A percentile compares a stretch with the other conserved stretches of the same genome.
phyloP scores from a whole-genome alignment of 2,113 vertebrate genomes.

The Cebus imitator region DNA sequence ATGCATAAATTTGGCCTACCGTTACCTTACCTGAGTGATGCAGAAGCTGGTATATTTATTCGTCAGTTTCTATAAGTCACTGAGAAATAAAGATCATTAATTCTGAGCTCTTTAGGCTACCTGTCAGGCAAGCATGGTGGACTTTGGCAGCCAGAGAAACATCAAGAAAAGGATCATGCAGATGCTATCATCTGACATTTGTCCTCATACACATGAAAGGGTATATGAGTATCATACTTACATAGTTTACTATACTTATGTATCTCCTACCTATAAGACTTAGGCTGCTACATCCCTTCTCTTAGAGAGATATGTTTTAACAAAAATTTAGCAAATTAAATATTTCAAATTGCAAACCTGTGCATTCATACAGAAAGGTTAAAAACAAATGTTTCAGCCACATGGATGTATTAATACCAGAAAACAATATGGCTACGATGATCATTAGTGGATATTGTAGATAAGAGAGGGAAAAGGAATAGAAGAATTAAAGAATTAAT shows the following conservation, averaged over 20 bases:
- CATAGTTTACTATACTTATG: not conserved
- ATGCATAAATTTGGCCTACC: not conserved
- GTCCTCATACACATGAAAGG: fast-evolving
- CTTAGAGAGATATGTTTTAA: not conserved
- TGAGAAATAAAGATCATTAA: not conserved
- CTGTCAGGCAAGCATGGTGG: not conserved
- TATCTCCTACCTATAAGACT: too few species aligned
- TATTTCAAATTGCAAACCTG: not conserved
- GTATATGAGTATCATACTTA: not conserved
- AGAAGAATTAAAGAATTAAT: not conserved
- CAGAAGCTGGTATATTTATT: not conserved
- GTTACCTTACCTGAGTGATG: not conserved
- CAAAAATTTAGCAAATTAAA: not conserved
- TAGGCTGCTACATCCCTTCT: not conserved
- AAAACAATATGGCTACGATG: not conserved
- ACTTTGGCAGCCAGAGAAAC: not conserved
- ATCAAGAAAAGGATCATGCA: not conserved
- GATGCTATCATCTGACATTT: not conserved
- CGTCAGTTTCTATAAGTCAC: not conserved
- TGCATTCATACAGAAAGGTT: too few species aligned
- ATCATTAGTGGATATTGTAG: not conserved
- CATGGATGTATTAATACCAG: not conserved
- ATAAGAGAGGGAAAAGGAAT: not conserved
- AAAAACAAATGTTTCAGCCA: not conserved
- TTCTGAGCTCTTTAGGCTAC: not conserved